Percentiles rank a stretch among this genome's conserved stretches.
Conservation (phyloP, 2,888 invertebrate species). For the Pandemis heparana region DNA sequence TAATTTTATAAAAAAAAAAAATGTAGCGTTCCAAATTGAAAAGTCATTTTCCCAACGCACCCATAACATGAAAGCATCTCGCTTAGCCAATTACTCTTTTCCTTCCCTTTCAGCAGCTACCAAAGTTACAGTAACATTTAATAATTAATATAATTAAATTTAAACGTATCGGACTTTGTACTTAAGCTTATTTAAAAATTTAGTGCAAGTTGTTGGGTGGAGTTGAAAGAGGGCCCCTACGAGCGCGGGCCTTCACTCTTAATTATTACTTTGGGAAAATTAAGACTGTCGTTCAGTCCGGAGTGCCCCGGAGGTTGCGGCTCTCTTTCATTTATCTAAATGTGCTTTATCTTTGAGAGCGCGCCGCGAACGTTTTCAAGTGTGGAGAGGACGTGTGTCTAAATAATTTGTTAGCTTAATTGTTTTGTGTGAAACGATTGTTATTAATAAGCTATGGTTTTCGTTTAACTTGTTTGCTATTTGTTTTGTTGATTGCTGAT, state of each 20-base stretch:
- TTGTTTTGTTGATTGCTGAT: no score
- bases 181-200: conserved; percentile 84
- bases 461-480: no score
- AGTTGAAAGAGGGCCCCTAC: conserved; percentile 68
- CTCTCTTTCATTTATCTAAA: conserved; percentile 82
- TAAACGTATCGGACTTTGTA: conserved; percentile 81
- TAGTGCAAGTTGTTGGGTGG: conserved; percentile 69
- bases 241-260: conserved; percentile 78
- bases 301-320: conserved; percentile 78
- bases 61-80: conserved; percentile 27
- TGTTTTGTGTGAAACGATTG: neutral
- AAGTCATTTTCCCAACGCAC: conserved; percentile 1
- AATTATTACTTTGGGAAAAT: conserved; percentile 87
- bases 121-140: conserved; percentile 53
- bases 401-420: neutral
- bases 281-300: conserved; percentile 84
- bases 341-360: conserved; percentile 81
- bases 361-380: conserved; percentile 54
- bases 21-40: neutral
- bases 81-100: conserved; percentile 37
- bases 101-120: conserved; percentile 51
- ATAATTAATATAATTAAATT: conserved; percentile 82
- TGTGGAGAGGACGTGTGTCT: conserved; percentile 56
- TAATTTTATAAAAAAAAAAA: neutral
- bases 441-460: neutral